These are phyloP conservation scores for Psylliodes chrysocephalus DNA, from an alignment of 2,888 invertebrate genomes.

Conservation along the genomic window DNA sequence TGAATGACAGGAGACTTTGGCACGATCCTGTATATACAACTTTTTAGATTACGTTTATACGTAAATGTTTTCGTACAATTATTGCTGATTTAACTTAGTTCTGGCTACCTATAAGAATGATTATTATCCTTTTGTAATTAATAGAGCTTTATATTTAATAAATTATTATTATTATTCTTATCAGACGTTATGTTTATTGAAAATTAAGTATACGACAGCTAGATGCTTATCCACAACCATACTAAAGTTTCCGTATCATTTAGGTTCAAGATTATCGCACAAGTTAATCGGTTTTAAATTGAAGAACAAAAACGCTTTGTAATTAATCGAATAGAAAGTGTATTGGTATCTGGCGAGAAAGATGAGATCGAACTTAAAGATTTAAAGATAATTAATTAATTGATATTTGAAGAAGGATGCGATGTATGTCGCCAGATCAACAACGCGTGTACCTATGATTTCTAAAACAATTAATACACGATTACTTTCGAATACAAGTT, in stretches of 20 bases:
- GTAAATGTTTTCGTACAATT: too few relatives aligned
- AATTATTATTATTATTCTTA: too few relatives aligned
- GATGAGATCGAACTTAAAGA: background rate
- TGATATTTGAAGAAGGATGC: constrained; percentile 1
- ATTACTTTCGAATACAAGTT: background rate
- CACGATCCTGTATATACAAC: too few relatives aligned
- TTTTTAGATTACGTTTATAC: too few relatives aligned
- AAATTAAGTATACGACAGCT: too few relatives aligned
- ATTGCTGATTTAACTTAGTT: too few relatives aligned
- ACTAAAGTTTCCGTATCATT: background rate
- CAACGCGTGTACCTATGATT: background rate
- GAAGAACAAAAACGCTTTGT: background rate
- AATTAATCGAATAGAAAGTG: constrained; percentile 3
- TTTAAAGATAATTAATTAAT: constrained; percentile 5
- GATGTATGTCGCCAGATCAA: background rate
- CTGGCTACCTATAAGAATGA: too few relatives aligned
- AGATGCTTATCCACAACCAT: too few relatives aligned
- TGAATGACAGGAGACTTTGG: too few relatives aligned
- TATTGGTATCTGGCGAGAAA: background rate
- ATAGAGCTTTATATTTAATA: too few relatives aligned
- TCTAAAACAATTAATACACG: background rate
- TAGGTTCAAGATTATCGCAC: background rate
- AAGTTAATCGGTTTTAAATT: background rate
- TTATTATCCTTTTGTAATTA: too few relatives aligned
- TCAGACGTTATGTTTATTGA: too few relatives aligned